phyloP scores from a whole-genome alignment of 2,888 invertebrate species.

The Geotrupes spiniger region DNA sequence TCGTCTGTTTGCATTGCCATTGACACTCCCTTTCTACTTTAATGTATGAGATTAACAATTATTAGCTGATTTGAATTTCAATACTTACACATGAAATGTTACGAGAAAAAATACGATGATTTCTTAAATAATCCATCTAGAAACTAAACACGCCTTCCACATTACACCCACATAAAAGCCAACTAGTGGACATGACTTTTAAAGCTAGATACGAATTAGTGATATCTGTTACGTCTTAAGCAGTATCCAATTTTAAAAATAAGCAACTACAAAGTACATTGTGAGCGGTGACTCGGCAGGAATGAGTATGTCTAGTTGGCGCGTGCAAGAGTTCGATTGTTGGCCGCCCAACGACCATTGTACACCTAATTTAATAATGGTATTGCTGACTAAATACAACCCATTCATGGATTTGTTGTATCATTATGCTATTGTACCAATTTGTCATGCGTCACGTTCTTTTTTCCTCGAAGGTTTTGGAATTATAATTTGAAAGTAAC shows the following conservation, averaged over 20 bases:
- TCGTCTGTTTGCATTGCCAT: conserved; percentile 42
- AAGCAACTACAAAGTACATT: conserved; percentile 20
- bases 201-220: background rate
- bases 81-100: no score
- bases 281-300: conserved; percentile 27
- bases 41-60: no score
- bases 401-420: conserved; percentile 43
- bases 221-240: background rate
- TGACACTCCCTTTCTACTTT: conserved; percentile 34
- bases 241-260: background rate
- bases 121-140: no score
- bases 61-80: no score
- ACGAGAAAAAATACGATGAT: no score
- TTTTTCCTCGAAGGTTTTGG: conserved; percentile 17
- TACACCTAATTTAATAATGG: conserved; percentile 45
- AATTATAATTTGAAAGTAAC: conserved; percentile 11
- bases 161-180: background rate
- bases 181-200: background rate
- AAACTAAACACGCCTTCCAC: no score
- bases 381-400: conserved; percentile 44
- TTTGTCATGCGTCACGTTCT: conserved; percentile 36
- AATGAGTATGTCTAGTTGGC: conserved; percentile 35
- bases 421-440: conserved; percentile 39
- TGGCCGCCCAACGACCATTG: conserved; percentile 43
- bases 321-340: conserved; percentile 41